phyloP scores from a whole-genome alignment of 2,797 vertebrate genomes.

The Perodicticus potto region DNA sequence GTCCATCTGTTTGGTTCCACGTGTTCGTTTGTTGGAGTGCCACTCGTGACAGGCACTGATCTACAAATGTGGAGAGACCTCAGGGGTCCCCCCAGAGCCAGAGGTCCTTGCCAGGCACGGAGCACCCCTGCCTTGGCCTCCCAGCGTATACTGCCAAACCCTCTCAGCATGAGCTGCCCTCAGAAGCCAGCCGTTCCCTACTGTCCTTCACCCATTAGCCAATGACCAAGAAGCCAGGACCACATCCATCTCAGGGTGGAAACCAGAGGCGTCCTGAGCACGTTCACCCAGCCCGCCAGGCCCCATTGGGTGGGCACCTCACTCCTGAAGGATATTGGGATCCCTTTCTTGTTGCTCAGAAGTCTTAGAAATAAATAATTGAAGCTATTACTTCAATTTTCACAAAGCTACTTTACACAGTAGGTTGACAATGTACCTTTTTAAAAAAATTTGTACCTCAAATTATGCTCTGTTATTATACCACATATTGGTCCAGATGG shows the following conservation, averaged over 20 bases:
- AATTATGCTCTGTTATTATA: neutral
- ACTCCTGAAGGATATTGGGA: neutral
- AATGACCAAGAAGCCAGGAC: neutral
- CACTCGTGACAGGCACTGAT: neutral
- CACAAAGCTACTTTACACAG: neutral
- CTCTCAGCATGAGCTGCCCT: neutral
- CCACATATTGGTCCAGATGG: neutral
- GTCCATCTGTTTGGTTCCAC: neutral
- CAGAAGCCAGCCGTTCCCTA: neutral
- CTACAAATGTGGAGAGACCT: neutral
- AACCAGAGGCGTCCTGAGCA: neutral
- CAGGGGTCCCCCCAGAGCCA: neutral
- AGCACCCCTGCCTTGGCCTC: neutral
- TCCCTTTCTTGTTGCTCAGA: neutral
- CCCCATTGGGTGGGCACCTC: fast-evolving
- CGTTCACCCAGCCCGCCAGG: fast-evolving
- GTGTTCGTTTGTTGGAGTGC: too few relatives aligned
- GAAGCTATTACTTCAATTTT: neutral
- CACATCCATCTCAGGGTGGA: neutral
- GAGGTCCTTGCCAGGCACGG: neutral
- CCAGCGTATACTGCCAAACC: neutral
- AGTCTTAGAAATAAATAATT: neutral
- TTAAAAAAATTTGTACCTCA: neutral
- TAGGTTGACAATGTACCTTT: neutral
- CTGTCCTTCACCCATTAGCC: neutral